Percentiles rank a stretch among this genome's conserved stretches.
phyloP scores from a whole-genome alignment of 2,888 invertebrate genomes.

The Callimorpha dominula region DNA sequence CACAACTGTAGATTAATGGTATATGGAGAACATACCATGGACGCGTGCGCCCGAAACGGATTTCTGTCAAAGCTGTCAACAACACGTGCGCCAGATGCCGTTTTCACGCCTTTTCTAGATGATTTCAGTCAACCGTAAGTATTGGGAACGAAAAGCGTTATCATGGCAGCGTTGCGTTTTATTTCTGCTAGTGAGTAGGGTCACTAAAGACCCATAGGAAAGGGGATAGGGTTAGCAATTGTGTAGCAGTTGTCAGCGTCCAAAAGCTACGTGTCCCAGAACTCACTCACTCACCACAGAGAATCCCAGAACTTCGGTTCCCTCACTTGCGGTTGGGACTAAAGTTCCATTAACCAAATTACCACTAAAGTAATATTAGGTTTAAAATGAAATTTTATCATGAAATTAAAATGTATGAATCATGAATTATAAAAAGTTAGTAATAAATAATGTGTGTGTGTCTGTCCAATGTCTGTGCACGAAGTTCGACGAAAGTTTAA shows the following conservation, averaged over 20 bases:
- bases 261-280: not conserved
- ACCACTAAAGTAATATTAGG: too few species aligned
- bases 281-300: too few species aligned
- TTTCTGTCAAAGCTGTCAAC: slow-evolving; percentile 69
- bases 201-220: not conserved
- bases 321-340: not conserved
- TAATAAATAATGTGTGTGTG: too few species aligned
- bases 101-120: slow-evolving; percentile 43
- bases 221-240: not conserved
- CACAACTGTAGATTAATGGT: slow-evolving; percentile 50
- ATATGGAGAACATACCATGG: slow-evolving; percentile 47
- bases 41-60: slow-evolving; percentile 59
- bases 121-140: slow-evolving; percentile 8
- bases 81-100: slow-evolving; percentile 51
- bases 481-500: too few species aligned
- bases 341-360: too few species aligned
- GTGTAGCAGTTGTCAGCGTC: not conserved
- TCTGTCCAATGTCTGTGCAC: too few species aligned
- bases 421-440: too few species aligned
- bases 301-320: not conserved
- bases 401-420: too few species aligned
- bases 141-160: not conserved
- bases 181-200: not conserved
- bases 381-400: too few species aligned
- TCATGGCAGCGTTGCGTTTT: not conserved